Base-by-base conservation (phyloP, 2,113 vertebrate species). In the Nycticryphes semicollaris region DNA sequence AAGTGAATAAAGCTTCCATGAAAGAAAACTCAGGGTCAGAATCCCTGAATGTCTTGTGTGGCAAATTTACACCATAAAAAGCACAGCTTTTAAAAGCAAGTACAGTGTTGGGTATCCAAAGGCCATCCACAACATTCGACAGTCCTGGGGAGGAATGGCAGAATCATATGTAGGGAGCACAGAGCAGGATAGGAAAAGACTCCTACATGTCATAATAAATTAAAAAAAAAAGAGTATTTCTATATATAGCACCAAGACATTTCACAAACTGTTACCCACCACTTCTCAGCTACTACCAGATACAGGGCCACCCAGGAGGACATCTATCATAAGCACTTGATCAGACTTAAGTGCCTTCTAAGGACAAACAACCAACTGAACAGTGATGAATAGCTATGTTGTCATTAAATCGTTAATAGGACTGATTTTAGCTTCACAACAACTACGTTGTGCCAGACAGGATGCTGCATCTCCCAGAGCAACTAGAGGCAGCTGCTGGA, bases 401-500 rank as follows among this genome's bases (percentile, higher is more conserved):
- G 33, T 39, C 76, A 67, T 60, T 66, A 86, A 90, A 69, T 50
- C 12, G 0, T 51, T 23, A 50, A 18, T 20, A 63, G 41, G 41
- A 48, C 43, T 14, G 10, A 81, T 54, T 47, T 45, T 66, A 78
- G 51, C 39, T 81, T 77, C 43, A 3, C 54, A 56, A 15, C 23
- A 68, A 7, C 9, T 33, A 4, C 9, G 18, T 53, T 53, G 64
- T 20, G 19, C 47, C 93, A 84, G 63, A 64, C 47, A 62, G 64
- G 50, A 54, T 17, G 9, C 8, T 19, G 5, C 62, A 64, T 62
- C 69, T 82, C 66, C 74, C 78, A 74, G 13, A 70, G 73, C 84
- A 85, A n/a, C 50, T 47, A 74, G 67, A 84, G 43, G 43, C 66
- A 95, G 78, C 62, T 83, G 41, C n/a, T 77, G 28, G 21, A 83